Percentiles rank a stretch among this genome's conserved stretches.
phyloP scores from a whole-genome alignment of 1,140 invertebrate species.

The Atta colombica region DNA sequence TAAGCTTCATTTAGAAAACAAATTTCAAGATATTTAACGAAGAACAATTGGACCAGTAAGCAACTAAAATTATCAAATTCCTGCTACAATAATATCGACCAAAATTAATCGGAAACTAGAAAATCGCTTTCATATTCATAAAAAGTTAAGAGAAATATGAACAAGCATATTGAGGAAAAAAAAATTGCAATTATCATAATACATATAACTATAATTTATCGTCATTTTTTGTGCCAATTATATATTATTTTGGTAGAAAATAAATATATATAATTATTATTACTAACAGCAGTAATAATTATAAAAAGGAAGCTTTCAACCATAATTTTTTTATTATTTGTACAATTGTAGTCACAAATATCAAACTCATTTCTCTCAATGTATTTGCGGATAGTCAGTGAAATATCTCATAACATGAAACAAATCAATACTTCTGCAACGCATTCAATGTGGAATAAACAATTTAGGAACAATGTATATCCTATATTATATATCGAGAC shows the following conservation, averaged over 20 bases:
- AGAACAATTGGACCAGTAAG: background rate
- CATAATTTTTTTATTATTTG: too few relatives aligned
- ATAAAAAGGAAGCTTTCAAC: too few relatives aligned
- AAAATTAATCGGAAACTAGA: background rate
- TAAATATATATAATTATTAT: too few relatives aligned
- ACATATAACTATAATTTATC: too few relatives aligned
- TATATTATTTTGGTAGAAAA: too few relatives aligned
- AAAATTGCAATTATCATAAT: too few relatives aligned
- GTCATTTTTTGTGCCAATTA: too few relatives aligned
- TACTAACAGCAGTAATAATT: too few relatives aligned
- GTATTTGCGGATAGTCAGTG: background rate
- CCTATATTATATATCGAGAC: background rate
- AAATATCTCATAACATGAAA: background rate
- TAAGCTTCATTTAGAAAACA: slow-evolving; percentile 5
- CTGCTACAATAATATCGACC: background rate
- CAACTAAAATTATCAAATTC: slow-evolving; percentile 10
- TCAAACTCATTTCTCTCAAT: too few relatives aligned
- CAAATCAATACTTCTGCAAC: background rate
- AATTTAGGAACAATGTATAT: background rate
- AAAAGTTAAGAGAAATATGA: background rate
- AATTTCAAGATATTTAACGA: slow-evolving; percentile 30
- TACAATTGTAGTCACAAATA: too few relatives aligned
- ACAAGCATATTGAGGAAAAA: too few relatives aligned
- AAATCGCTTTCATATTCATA: background rate
- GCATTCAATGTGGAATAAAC: background rate